Percentiles rank a stretch among this genome's conserved stretches.
Evolutionary conservation across 2,797 vertebrate genomes (phyloP).

Genomic region (Cynodonichthys magdalenae): DNA sequence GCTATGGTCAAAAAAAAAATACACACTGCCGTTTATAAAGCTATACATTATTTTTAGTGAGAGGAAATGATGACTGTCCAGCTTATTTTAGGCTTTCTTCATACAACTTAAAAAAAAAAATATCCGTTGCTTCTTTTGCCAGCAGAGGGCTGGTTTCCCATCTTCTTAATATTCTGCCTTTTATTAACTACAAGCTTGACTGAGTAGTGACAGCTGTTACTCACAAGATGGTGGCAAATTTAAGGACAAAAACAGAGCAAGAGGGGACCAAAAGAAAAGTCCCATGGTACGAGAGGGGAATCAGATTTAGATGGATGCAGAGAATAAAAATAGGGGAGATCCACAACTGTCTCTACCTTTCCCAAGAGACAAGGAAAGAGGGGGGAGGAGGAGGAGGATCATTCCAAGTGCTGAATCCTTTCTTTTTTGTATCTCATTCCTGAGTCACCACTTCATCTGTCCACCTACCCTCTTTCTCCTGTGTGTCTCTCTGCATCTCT

Average conservation of each 20-base stretch:
- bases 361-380: constrained; percentile 27
- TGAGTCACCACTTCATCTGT: constrained; percentile 76
- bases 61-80: constrained; percentile 17
- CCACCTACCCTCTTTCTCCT: constrained; percentile 65
- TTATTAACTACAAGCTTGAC: constrained; percentile 21
- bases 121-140: constrained; percentile 16
- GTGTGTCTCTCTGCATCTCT: constrained; percentile 21
- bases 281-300: background rate
- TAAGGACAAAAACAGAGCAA: background rate
- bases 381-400: constrained; percentile 48
- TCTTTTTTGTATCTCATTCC: constrained; percentile 69
- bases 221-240: constrained; percentile 18
- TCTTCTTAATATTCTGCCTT: constrained; percentile 23
- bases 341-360: constrained; percentile 32
- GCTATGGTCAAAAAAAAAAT: constrained; percentile 16
- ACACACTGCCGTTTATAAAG: constrained; percentile 8
- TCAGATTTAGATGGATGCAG: constrained; percentile 42
- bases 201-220: constrained; percentile 20
- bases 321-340: constrained; percentile 36
- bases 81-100: constrained; percentile 15
- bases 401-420: constrained; percentile 69
- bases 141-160: constrained; percentile 13
- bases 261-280: background rate
- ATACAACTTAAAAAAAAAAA: constrained; percentile 2
- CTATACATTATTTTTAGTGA: constrained; percentile 16